A percentile compares a stretch with the other conserved stretches of the same genome.
These are phyloP conservation scores for Dolichopus griseipennis DNA, from an alignment of 2,888 invertebrate genomes.

Conservation along the genomic window DNA sequence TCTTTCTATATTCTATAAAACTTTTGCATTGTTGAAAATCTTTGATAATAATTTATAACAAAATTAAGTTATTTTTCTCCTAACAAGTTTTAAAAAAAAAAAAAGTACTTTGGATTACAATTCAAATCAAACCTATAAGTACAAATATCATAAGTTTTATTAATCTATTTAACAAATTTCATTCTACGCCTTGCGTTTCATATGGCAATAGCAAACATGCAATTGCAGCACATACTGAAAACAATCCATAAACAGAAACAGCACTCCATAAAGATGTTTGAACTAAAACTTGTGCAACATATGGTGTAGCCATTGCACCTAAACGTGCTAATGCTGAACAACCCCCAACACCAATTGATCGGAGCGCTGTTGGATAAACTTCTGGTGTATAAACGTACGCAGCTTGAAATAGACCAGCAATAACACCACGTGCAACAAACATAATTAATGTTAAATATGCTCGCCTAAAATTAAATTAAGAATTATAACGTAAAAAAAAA, in stretches of 20 bases:
- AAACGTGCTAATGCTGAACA: conserved; percentile 85
- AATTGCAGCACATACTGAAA: conserved; percentile 51
- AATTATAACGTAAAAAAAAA: conserved; percentile 2
- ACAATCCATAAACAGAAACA: conserved; percentile 51
- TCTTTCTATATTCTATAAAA: too few relatives aligned
- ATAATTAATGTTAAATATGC: conserved; percentile 70
- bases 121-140: too few relatives aligned
- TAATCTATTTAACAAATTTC: too few relatives aligned
- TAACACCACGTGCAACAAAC: conserved; percentile 82
- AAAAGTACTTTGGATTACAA: too few relatives aligned
- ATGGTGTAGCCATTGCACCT: conserved; percentile 90
- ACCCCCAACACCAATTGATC: conserved; percentile 86
- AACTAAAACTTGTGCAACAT: conserved; percentile 78
- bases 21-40: too few relatives aligned
- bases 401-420: conserved; percentile 90
- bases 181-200: conserved; percentile 49
- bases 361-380: conserved; percentile 81
- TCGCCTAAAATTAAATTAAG: conserved; percentile 49
- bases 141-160: too few relatives aligned
- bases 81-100: too few relatives aligned
- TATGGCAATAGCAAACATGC: conserved; percentile 56
- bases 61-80: too few relatives aligned
- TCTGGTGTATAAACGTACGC: conserved; percentile 95
- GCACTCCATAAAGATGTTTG: conserved; percentile 50
- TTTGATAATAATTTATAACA: too few relatives aligned